These are phyloP conservation scores for Sussaba pulchella DNA, from an alignment of 2,888 invertebrate genomes.

Conservation along the genomic window DNA sequence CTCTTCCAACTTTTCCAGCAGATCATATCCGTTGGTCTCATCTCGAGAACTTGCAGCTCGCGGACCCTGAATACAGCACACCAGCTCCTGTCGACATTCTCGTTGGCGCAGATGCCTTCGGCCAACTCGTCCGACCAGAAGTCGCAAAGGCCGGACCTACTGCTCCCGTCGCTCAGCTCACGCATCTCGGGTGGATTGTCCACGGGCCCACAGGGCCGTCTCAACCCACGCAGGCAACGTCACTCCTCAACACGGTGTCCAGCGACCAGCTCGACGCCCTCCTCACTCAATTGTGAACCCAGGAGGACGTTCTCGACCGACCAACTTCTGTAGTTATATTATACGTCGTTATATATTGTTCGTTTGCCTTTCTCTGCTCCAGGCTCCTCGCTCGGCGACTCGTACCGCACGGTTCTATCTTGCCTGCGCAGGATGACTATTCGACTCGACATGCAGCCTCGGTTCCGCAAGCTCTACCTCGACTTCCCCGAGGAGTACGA, in stretches of 20 bases:
- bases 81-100: slow-evolving; percentile 15
- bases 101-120: slow-evolving; percentile 54
- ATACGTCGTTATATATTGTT: slow-evolving; percentile 38
- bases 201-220: slow-evolving; percentile 3
- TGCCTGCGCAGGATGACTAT: slow-evolving; percentile 24
- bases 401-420: background rate
- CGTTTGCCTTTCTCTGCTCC: slow-evolving; percentile 15
- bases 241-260: slow-evolving; percentile 5
- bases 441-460: slow-evolving; percentile 10
- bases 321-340: no score
- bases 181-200: slow-evolving; percentile 50
- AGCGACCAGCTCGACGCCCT: slow-evolving; percentile 36
- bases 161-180: slow-evolving; percentile 46
- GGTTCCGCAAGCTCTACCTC: slow-evolving; percentile 14
- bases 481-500: slow-evolving; percentile 41
- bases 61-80: slow-evolving; percentile 36
- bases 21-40: slow-evolving; percentile 16
- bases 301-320: slow-evolving; percentile 17
- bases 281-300: slow-evolving; percentile 38
- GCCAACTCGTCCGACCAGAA: slow-evolving; percentile 19
- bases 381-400: background rate
- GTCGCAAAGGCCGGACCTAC: slow-evolving; percentile 29
- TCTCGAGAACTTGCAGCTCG: slow-evolving; percentile 33
- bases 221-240: background rate
- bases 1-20: slow-evolving; percentile 20